phyloP scores from a whole-genome alignment of 2,888 invertebrate genomes.

The Crocallis elinguaria region DNA sequence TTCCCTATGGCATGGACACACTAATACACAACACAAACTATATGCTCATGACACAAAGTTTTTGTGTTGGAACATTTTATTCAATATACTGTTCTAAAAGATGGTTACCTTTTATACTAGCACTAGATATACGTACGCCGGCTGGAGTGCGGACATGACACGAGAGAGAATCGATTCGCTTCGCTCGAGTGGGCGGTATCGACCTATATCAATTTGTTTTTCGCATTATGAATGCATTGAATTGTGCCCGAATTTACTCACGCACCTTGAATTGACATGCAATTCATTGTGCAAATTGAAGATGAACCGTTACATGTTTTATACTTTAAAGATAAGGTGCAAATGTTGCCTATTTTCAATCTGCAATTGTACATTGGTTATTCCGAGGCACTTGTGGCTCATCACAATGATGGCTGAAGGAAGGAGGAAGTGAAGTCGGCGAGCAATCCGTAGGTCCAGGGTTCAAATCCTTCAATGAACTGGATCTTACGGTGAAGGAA shows the following conservation, averaged over 20 bases:
- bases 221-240: neutral
- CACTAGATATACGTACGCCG: conserved; percentile 16
- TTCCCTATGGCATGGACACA: too few species aligned
- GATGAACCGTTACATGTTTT: too few species aligned
- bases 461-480: too few species aligned
- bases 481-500: too few species aligned
- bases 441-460: too few species aligned
- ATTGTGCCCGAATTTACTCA: conserved; percentile 13
- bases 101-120: neutral
- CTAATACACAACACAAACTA: too few species aligned
- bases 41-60: too few species aligned
- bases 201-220: conserved; percentile 40
- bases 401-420: too few species aligned
- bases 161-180: conserved; percentile 54
- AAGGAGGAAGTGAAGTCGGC: too few species aligned
- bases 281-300: neutral
- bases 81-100: neutral
- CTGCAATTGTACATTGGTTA: neutral
- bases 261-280: neutral
- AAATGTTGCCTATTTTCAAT: neutral
- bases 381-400: too few species aligned
- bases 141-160: conserved; percentile 35
- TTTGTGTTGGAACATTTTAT: too few species aligned
- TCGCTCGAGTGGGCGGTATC: conserved; percentile 48
- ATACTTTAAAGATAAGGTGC: too few species aligned